Percentiles rank a stretch among this genome's conserved stretches.
These are phyloP conservation scores for Poliocrania exsul DNA, from an alignment of 2,797 vertebrate genomes.

Conservation along the genomic window DNA sequence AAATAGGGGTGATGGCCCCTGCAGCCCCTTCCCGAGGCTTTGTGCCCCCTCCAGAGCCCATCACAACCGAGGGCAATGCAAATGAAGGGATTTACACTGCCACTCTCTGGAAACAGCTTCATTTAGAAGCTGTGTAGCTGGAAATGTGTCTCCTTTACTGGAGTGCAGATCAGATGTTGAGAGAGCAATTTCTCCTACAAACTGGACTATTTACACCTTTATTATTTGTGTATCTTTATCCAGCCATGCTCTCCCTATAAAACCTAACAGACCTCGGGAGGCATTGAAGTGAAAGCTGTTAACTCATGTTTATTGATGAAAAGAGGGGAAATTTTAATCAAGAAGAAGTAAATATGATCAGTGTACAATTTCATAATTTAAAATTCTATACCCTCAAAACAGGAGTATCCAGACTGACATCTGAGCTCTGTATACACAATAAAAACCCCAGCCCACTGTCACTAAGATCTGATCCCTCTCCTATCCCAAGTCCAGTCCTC, in stretches of 20 bases:
- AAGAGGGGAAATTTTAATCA: not conserved
- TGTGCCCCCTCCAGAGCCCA: not conserved
- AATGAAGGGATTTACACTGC: fast-evolving
- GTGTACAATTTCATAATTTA: not conserved
- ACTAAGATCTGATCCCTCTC: not conserved
- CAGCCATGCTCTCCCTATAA: not conserved
- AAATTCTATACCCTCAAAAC: not conserved
- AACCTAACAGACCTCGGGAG: not conserved
- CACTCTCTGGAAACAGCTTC: not conserved
- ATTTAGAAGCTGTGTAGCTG: not conserved
- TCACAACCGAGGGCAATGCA: fast-evolving
- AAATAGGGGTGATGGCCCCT: not conserved
- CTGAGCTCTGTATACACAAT: not conserved
- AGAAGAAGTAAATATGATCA: not conserved
- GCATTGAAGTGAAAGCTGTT: not conserved
- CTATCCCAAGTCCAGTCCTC: not conserved
- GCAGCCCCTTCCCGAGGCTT: not conserved
- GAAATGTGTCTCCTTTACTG: fast-evolving
- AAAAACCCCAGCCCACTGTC: not conserved
- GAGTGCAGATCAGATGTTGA: not conserved
- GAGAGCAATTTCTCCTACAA: not conserved
- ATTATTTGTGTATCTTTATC: not conserved
- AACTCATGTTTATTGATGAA: not conserved
- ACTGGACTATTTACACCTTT: not conserved
- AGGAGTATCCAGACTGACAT: not conserved